Conservation (phyloP, 1,140 invertebrate genomes). For the Drosophila orena region DNA sequence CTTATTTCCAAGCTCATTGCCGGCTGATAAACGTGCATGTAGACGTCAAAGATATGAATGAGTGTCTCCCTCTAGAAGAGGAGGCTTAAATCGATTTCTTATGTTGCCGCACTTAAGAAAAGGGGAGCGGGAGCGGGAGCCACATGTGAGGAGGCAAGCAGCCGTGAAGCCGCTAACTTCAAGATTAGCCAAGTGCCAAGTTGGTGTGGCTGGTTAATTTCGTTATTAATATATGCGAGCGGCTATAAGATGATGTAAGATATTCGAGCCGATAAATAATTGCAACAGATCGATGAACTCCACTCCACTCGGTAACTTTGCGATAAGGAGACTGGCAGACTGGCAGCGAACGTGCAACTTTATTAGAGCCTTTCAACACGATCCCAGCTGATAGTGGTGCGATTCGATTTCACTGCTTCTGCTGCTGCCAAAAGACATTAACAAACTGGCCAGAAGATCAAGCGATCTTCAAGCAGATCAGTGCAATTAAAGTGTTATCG, state of each 20-base stretch:
- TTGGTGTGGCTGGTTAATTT: conserved; percentile 49
- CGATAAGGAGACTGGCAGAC: not conserved
- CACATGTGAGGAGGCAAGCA: not conserved
- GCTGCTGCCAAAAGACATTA: conserved; percentile 77
- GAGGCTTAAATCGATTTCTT: conserved; percentile 76
- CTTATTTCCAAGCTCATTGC: conserved; percentile 72
- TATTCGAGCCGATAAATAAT: conserved; percentile 74
- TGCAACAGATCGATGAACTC: conserved; percentile 66
- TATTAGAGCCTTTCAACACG: conserved; percentile 78
- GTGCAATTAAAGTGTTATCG: conserved; percentile 81
- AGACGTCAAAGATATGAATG: conserved; percentile 40
- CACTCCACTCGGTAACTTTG: conserved; percentile 3
- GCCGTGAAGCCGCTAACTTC: conserved; percentile 39
- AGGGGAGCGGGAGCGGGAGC: too few species aligned
- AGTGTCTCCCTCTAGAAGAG: conserved; percentile 23
- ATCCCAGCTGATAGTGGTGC: conserved; percentile 57
- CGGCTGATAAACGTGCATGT: conserved; percentile 73
- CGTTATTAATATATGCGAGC: conserved; percentile 55
- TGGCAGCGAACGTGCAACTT: conserved; percentile 56
- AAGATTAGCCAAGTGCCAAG: conserved; percentile 75
- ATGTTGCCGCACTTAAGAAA: conserved; percentile 62
- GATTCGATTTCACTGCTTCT: conserved; percentile 8
- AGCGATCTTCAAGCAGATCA: conserved; percentile 64
- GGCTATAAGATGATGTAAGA: conserved; percentile 78
- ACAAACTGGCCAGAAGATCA: conserved; percentile 73